Percentiles rank a stretch among this genome's conserved stretches.
Evolutionary conservation across 2,888 invertebrate species (phyloP).

Genomic region (Eudemis profundana): DNA sequence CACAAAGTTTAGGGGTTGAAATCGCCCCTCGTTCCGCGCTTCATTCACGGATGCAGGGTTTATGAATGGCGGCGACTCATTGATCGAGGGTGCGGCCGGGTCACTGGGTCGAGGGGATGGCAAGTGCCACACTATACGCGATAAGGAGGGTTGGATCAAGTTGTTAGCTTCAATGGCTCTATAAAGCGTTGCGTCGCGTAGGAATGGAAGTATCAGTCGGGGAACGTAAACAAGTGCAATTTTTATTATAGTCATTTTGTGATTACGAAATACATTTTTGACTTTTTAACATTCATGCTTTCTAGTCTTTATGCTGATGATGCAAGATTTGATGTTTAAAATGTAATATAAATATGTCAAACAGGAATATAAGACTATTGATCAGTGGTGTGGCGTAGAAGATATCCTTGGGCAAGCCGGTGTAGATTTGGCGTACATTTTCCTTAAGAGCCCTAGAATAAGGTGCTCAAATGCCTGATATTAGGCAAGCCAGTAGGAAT

Average conservation of each 20-base stretch:
- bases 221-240: not conserved
- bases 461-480: no score
- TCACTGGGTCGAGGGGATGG: slow-evolving; percentile 72
- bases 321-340: no score
- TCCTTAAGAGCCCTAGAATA: no score
- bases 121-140: slow-evolving; percentile 1
- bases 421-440: no score
- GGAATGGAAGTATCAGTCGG: not conserved
- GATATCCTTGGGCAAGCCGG: no score
- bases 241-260: not conserved
- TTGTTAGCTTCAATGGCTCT: not conserved
- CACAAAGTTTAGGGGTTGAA: not conserved
- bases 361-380: no score
- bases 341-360: no score
- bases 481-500: no score
- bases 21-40: slow-evolving; percentile 36
- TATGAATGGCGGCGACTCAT: slow-evolving; percentile 70
- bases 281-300: no score
- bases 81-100: slow-evolving; percentile 66
- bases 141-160: slow-evolving; percentile 9
- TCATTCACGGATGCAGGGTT: slow-evolving; percentile 62
- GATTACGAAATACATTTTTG: not conserved
- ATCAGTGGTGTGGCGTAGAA: no score
- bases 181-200: not conserved
- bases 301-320: no score